phyloP scores from a whole-genome alignment of 2,888 invertebrate genomes.

The Germaria angustata region DNA sequence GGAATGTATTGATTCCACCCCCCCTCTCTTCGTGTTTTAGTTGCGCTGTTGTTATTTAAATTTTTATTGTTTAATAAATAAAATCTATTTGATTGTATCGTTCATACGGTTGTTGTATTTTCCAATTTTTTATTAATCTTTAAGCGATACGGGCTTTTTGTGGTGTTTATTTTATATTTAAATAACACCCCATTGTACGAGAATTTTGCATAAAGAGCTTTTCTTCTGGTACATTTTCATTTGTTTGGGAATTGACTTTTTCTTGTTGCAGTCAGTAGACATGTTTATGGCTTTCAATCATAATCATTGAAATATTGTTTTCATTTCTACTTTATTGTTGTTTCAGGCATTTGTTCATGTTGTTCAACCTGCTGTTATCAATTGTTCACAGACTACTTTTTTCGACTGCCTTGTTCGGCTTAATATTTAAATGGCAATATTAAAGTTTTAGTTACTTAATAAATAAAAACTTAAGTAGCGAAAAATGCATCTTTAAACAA shows the following conservation, averaged over 20 bases:
- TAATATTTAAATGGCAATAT: too few species aligned
- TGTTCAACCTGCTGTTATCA: constrained; percentile 57
- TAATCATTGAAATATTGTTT: constrained; percentile 40
- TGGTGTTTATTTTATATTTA: constrained; percentile 53
- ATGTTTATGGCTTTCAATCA: constrained; percentile 60
- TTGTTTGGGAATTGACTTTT: constrained; percentile 59
- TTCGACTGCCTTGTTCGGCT: too few species aligned
- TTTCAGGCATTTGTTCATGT: constrained; percentile 31
- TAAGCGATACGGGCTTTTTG: constrained; percentile 56
- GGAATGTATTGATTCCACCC: constrained; percentile 44
- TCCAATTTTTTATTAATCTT: constrained; percentile 66
- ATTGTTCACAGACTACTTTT: too few species aligned
- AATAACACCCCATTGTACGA: constrained; percentile 27
- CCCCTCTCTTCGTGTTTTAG: neutral
- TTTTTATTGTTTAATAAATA: constrained; percentile 55
- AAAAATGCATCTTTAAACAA: too few species aligned
- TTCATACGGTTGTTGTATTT: constrained; percentile 42
- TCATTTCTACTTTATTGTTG: constrained; percentile 49
- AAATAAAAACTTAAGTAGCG: too few species aligned
- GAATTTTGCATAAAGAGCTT: neutral
- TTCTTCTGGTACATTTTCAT: constrained; percentile 12
- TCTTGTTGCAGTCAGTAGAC: constrained; percentile 31
- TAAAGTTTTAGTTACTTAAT: too few species aligned
- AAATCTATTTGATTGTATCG: constrained; percentile 20
- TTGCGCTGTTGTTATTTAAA: constrained; percentile 58